phyloP scores from a whole-genome alignment of 2,113 vertebrate species.

The Spilogale gracilis region DNA sequence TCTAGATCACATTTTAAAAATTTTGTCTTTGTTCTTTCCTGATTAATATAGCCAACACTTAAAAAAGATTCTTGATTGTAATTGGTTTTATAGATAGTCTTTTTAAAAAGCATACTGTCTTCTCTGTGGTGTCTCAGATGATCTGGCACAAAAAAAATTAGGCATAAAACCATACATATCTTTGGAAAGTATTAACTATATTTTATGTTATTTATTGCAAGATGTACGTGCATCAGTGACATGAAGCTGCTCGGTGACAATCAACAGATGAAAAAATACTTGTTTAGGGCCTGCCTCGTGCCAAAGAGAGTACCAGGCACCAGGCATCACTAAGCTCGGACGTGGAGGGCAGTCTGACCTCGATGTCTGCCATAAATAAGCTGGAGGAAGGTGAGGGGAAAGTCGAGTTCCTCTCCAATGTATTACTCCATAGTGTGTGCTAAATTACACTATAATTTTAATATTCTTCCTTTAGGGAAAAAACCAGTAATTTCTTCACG shows the following conservation, averaged over 20 bases:
- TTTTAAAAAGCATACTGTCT: neutral
- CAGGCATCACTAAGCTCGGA: neutral
- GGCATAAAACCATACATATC: neutral
- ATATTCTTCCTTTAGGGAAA: neutral
- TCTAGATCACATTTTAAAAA: neutral
- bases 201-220: neutral
- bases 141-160: neutral
- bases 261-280: neutral
- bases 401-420: fast-evolving
- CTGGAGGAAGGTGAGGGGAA: neutral
- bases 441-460: neutral
- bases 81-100: neutral
- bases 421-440: fast-evolving
- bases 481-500: neutral
- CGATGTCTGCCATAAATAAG: fast-evolving
- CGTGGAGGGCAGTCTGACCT: neutral
- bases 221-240: too few relatives aligned
- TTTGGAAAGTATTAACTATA: neutral
- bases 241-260: neutral
- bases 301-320: neutral
- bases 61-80: neutral
- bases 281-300: neutral
- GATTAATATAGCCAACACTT: neutral
- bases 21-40: neutral
- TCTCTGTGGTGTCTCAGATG: neutral